phyloP scores from a whole-genome alignment of 30 jellyfish, hydroid and myxozoan species.

The Aurelia coerulea region DNA sequence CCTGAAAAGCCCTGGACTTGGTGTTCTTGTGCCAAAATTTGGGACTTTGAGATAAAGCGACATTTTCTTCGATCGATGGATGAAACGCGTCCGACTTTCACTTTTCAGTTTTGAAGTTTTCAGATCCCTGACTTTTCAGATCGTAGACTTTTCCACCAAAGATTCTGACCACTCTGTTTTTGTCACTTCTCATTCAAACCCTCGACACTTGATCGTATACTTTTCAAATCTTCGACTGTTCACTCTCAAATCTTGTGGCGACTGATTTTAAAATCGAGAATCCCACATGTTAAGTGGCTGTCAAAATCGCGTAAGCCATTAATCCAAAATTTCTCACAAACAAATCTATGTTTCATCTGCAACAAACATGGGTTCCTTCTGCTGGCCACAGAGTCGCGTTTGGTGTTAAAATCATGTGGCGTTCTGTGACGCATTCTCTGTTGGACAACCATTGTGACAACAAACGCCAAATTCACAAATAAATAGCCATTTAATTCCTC shows the following conservation, averaged over 20 bases:
- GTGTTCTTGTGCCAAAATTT: slow-evolving; percentile 9
- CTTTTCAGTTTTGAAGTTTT: no score
- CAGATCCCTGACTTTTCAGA: no score
- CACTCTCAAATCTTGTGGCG: no score
- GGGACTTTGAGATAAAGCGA: slow-evolving; percentile 26
- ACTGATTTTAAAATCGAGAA: neutral
- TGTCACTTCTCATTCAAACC: no score
- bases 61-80: neutral
- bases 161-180: no score
- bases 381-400: slow-evolving; percentile 30
- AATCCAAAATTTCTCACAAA: no score
- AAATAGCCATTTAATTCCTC: slow-evolving; percentile 6
- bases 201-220: no score
- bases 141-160: no score
- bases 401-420: slow-evolving; percentile 5
- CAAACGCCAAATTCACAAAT: slow-evolving; percentile 6
- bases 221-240: no score
- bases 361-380: no score
- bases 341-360: no score
- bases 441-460: slow-evolving; percentile 15
- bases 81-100: neutral
- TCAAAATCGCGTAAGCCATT: neutral
- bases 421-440: slow-evolving; percentile 15
- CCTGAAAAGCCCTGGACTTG: slow-evolving; percentile 41
- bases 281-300: slow-evolving; percentile 8